Base-by-base conservation (phyloP, 2,888 invertebrate genomes). In the Aromia moschata region DNA sequence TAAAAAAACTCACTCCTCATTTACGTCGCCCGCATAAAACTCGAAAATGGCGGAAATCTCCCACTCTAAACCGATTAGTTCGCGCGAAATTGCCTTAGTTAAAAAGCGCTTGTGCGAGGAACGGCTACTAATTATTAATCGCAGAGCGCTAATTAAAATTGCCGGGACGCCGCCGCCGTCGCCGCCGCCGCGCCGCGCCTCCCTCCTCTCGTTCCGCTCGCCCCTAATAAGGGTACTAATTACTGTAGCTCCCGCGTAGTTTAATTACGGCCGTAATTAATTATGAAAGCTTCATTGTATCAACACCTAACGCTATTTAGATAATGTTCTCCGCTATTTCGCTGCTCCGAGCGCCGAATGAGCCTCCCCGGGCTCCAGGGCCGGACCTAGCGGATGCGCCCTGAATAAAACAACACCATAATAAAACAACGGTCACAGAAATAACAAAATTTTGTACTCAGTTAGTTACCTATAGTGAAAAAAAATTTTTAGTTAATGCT, bases 191-290 rank as follows among this genome's bases (percentile, higher is more conserved):
- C n/a, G n/a, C n/a, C n/a, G n/a, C n/a, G n/a, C n/a, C n/a, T n/a
- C n/a, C n/a, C n/a, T n/a, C n/a, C n/a, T n/a, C n/a, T 58, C 59
- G 62, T 64, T 64, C 68, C 76, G 72, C 76, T 70, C 65, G 43
- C 61, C 65, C 67, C 67, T 69, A 72, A 75, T 74, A 71, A 71
- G 73, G 74, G 72, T 73, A 60, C 71, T 72, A 72, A 76, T 75
- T 74, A 76, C 72, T 67, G 65, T 65, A 69, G 74, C 75, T 72
- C 75, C 75, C 74, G 79, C 76, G 77, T 74, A 78, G 79, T 79
- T 80, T 80, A 79, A 80, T 80, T 80, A 80, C 73, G 74, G 75
- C 73, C 72, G 76, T 79, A 79, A 80, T 80, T 79, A 80, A 80
- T 79, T 77, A 80, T 80, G 79, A 79, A 80, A 76, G 77, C 78